Percentiles rank a stretch among this genome's conserved stretches.
Evolutionary conservation across 2,797 vertebrate species (phyloP).

Genomic region (Atherinosoma microstoma): DNA sequence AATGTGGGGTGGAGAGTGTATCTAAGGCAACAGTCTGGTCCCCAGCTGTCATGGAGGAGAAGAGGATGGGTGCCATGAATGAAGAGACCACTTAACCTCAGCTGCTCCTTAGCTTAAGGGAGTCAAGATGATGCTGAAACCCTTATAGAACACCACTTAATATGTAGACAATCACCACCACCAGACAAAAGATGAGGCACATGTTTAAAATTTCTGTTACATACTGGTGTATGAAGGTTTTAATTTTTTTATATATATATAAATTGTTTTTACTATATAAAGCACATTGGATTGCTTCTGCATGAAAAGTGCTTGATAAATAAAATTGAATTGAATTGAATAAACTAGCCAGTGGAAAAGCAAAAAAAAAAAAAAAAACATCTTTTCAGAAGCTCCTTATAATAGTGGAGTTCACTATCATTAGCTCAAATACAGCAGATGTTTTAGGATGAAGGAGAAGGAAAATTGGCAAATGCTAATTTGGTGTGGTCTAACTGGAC

Average conservation of each 20-base stretch:
- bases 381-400: conserved; percentile 56
- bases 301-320: no score
- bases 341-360: conserved; percentile 61
- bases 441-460: conserved; percentile 54
- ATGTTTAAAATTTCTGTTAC: no score
- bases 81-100: conserved; percentile 87
- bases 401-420: conserved; percentile 68
- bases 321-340: no score
- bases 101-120: conserved; percentile 85
- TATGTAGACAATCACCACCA: conserved; percentile 79
- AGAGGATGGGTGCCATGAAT: conserved; percentile 84
- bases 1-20: conserved; percentile 74
- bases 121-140: conserved; percentile 86
- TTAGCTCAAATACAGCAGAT: conserved; percentile 63
- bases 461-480: conserved; percentile 66
- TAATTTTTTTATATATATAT: no score
- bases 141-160: conserved; percentile 83
- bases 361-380: conserved; percentile 15
- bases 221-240: no score
- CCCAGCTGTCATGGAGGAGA: conserved; percentile 84
- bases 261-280: no score
- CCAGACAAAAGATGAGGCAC: conserved; percentile 76
- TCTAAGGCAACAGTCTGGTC: conserved; percentile 84
- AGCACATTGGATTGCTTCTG: no score
- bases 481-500: conserved; percentile 69